Evolutionary conservation across 2,797 vertebrate species (phyloP).

Genomic region (Emydoidea blandingii): DNA sequence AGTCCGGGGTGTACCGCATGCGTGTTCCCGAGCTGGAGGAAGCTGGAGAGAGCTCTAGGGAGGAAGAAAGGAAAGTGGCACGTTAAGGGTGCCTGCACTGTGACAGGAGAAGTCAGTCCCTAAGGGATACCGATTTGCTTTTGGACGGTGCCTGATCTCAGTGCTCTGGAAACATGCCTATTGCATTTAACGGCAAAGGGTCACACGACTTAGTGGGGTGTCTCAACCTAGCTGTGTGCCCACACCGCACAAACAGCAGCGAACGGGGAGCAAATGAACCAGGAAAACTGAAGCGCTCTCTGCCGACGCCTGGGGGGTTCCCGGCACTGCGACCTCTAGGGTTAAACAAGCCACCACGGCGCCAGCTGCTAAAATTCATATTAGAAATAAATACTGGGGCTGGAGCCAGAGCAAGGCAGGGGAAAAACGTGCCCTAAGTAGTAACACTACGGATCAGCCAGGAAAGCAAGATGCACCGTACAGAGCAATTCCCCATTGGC

Average conservation of each 20-base stretch:
- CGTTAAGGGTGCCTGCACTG: fast-evolving
- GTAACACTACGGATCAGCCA: background rate
- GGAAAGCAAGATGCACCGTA: background rate
- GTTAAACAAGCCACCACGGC: background rate
- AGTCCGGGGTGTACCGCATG: slow-evolving; percentile 75
- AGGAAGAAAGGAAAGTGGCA: background rate
- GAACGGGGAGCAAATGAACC: too few species aligned
- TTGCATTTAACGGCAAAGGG: too few species aligned
- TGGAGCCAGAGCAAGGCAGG: too few species aligned
- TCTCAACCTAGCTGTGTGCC: too few species aligned
- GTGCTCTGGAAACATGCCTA: background rate
- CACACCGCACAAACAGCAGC: too few species aligned
- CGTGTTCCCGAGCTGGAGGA: slow-evolving; percentile 60
- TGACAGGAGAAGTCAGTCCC: fast-evolving
- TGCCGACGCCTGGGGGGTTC: too few species aligned
- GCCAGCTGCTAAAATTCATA: background rate
- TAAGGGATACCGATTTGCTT: fast-evolving
- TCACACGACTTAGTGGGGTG: too few species aligned
- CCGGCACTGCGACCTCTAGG: too few species aligned
- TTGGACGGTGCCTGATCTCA: background rate
- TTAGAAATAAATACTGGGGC: background rate
- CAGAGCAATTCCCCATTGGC: background rate
- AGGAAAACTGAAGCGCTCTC: too few species aligned
- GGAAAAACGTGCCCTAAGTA: too few species aligned
- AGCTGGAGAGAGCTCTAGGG: slow-evolving; percentile 62